These are phyloP conservation scores for Xyrichtys novacula DNA, from an alignment of 2,797 vertebrate species.

Conservation along the genomic window DNA sequence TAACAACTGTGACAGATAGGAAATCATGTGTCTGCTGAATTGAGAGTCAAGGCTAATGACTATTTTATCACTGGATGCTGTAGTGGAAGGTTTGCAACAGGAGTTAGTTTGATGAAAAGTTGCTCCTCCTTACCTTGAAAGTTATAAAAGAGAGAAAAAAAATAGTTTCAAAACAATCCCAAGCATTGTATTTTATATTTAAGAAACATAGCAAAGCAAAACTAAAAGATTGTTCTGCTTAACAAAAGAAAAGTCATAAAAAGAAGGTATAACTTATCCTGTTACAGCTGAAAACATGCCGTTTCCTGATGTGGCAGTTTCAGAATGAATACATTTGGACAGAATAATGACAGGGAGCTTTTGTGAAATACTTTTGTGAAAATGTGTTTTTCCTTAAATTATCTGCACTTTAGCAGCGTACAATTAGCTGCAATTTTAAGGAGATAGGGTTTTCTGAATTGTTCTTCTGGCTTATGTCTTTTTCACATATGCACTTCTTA, in stretches of 20 bases:
- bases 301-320: too few relatives aligned
- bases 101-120: background rate
- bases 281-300: too few relatives aligned
- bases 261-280: background rate
- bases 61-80: background rate
- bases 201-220: background rate
- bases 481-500: too few relatives aligned
- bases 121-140: background rate
- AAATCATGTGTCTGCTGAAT: constrained; percentile 4
- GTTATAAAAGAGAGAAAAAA: background rate
- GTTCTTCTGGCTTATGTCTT: too few relatives aligned
- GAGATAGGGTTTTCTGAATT: too few relatives aligned
- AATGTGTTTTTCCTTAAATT: too few relatives aligned
- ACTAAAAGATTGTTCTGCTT: background rate
- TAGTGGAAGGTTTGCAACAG: background rate
- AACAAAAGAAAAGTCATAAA: background rate
- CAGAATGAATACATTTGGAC: too few relatives aligned
- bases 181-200: background rate
- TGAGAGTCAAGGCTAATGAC: background rate
- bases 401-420: too few relatives aligned
- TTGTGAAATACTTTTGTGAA: too few relatives aligned
- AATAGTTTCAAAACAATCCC: background rate
- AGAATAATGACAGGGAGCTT: too few relatives aligned
- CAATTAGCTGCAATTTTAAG: too few relatives aligned
- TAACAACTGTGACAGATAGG: background rate